Base-by-base conservation (phyloP, 2,888 invertebrate genomes). In the Ryuthela nishihirai region DNA sequence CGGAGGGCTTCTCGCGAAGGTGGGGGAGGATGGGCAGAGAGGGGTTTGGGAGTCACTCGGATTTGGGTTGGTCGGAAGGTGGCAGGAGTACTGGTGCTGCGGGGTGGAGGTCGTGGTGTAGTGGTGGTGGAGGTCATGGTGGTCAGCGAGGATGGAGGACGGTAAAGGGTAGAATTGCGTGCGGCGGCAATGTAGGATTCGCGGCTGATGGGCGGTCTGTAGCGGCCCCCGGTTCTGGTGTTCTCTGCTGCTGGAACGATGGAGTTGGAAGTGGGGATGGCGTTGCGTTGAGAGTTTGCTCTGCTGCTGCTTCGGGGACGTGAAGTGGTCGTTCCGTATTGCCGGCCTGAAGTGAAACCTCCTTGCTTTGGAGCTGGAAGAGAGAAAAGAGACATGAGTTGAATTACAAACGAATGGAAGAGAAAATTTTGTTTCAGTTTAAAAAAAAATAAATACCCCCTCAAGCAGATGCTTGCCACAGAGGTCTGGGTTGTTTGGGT, bases 51-150 rank as follows among this genome's bases (percentile, higher is more conserved):
- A 12, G 53, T 46, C 12, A 44, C 52, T 12, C 54, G 40, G 50
- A 50, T 50, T 29, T 58, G 52, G 0, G 52, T 29, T 9, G 56
- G 56, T 21, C 52, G 50, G 39, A 58, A 58, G 18, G 50, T 58
- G 12, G 56, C 56, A 1, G 56, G 56, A 0, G 56, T 36, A 15
- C 50, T 50, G 9, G 56, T 58, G 38, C 56, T 58, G 46, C 52
- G 52, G 7, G 45, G 12, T 25, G 50, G 52, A 9, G 56, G 56
- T 7, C 50, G 39, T 4, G 46, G 12, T 24, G 46, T 50, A 20
- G 36, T 47, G 17, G 56, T 35, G 20, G 23, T 18, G 12, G 34
- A 6, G 12, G 48, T 25, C 3, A 44, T 43, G 7, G 34, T 38
- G 7, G 21, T 12, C 23, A 40, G 29, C 4, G 41, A 21, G 2